A percentile compares a stretch with the other conserved stretches of the same genome.
phyloP scores from a whole-genome alignment of 2,888 invertebrate species.

The Scaeva pyrastri region DNA sequence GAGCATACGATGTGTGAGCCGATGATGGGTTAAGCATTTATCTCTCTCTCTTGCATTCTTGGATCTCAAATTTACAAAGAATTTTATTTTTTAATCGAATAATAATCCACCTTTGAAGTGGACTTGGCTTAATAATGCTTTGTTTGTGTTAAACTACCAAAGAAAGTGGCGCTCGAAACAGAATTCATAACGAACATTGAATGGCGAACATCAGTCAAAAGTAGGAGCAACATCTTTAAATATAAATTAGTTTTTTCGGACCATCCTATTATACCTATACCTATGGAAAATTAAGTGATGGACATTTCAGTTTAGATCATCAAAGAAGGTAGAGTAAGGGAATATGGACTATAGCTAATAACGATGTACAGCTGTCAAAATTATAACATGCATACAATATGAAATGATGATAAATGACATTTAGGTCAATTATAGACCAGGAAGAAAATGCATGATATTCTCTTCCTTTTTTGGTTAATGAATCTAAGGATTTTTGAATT shows the following conservation, averaged over 20 bases:
- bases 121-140: conserved; percentile 51
- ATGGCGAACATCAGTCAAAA: neutral
- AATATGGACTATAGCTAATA: conserved; percentile 25
- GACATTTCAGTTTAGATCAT: conserved; percentile 36
- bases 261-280: conserved; percentile 11
- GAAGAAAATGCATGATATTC: conserved; percentile 32
- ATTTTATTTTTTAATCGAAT: conserved; percentile 35
- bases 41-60: neutral
- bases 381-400: conserved; percentile 72
- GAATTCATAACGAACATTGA: conserved; percentile 13
- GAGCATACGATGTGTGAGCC: conserved; percentile 18
- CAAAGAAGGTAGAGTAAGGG: conserved; percentile 7
- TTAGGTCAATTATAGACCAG: conserved; percentile 47
- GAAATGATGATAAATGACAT: conserved; percentile 73
- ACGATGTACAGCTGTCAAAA: conserved; percentile 71
- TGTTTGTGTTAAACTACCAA: conserved; percentile 48
- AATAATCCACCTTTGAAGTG: conserved; percentile 44
- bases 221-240: neutral
- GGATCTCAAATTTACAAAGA: conserved; percentile 55
- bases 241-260: conserved; percentile 60
- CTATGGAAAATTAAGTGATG: conserved; percentile 43
- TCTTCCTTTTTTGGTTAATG: conserved; percentile 51
- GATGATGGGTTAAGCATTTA: conserved; percentile 65
- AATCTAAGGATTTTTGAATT: conserved; percentile 21
- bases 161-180: conserved; percentile 65